These are phyloP conservation scores for Charadrius vociferus DNA, from an alignment of 2,113 vertebrate species.

Conservation along the genomic window DNA sequence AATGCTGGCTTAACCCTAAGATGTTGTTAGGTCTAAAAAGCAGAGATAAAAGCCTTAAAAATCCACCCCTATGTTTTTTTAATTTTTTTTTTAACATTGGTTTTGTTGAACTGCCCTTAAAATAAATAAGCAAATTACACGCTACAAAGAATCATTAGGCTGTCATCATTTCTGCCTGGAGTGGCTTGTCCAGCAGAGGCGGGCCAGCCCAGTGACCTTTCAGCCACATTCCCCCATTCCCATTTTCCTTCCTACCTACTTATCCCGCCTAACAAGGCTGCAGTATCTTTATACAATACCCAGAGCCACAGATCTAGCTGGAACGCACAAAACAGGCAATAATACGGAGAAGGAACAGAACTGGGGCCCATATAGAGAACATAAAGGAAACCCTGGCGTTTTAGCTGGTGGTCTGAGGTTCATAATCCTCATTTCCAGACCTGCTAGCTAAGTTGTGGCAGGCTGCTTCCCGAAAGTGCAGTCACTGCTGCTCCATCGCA, in stretches of 20 bases:
- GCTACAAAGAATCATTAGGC: neutral
- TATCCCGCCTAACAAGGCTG: neutral
- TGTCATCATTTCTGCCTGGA: neutral
- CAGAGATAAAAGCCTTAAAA: neutral
- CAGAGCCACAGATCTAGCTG: neutral
- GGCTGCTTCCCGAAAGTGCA: neutral
- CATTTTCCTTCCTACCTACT: neutral
- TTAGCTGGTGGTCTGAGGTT: neutral
- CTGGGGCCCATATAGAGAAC: accelerated
- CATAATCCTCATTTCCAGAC: neutral
- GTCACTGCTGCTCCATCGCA: neutral
- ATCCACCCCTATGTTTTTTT: neutral
- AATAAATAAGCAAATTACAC: neutral
- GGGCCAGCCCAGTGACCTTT: neutral
- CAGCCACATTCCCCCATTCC: neutral
- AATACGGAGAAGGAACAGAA: neutral
- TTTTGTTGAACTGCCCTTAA: neutral
- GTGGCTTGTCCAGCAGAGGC: neutral
- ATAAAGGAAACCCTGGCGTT: neutral
- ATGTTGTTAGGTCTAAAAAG: neutral
- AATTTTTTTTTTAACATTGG: neutral
- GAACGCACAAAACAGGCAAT: neutral
- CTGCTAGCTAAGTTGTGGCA: neutral
- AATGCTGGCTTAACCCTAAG: neutral
- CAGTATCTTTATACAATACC: neutral